phyloP scores from a whole-genome alignment of 2,797 vertebrate genomes.

The Austrolebias charrua region DNA sequence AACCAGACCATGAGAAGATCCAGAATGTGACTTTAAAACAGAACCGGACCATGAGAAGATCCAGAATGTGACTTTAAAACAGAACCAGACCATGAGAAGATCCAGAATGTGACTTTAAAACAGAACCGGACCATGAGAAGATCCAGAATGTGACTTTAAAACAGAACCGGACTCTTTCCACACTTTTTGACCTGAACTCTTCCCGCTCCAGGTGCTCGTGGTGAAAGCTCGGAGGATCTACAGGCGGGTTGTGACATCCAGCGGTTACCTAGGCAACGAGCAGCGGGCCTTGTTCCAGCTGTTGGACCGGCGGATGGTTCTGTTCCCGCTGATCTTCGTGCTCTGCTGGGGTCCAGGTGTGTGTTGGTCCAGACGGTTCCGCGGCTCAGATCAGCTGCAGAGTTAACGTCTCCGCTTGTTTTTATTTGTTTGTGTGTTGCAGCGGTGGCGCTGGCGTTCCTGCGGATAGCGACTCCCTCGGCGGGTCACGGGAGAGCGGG shows the following conservation, averaged over 20 bases:
- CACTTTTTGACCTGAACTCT: not conserved
- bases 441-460: slow-evolving; percentile 80
- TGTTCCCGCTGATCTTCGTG: slow-evolving; percentile 84
- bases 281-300: slow-evolving; percentile 83
- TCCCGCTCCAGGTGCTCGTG: slow-evolving; percentile 77
- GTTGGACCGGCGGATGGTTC: slow-evolving; percentile 81
- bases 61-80: too few species aligned
- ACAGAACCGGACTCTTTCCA: too few species aligned
- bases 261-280: slow-evolving; percentile 83
- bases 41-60: rapidly evolving
- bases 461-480: slow-evolving; percentile 66
- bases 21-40: too few species aligned
- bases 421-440: slow-evolving; percentile 16
- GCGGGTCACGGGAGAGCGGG: slow-evolving; percentile 58
- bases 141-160: too few species aligned
- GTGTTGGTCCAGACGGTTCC: not conserved
- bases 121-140: too few species aligned
- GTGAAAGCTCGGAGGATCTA: slow-evolving; percentile 77
- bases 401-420: slow-evolving; percentile 9
- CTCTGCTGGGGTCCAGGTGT: slow-evolving; percentile 90
- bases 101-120: too few species aligned
- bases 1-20: rapidly evolving
- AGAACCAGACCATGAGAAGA: rapidly evolving
- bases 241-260: slow-evolving; percentile 82
- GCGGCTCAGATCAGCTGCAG: not conserved